Conservation (phyloP, 2,888 invertebrate species). For the Archips xylosteana region DNA sequence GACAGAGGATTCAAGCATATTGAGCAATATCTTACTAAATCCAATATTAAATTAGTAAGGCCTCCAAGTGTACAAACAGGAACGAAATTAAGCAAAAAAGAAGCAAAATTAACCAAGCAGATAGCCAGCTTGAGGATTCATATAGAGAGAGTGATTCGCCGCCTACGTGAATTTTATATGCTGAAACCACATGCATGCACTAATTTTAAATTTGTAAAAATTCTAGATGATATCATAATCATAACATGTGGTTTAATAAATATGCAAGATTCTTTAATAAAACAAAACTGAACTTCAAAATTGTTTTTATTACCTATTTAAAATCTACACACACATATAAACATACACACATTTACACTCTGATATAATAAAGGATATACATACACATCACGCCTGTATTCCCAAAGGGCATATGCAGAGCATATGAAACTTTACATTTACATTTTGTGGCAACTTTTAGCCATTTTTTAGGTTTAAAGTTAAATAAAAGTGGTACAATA, state of each 20-base stretch:
- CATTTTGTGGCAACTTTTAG: no score
- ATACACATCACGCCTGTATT: no score
- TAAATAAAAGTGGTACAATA: no score
- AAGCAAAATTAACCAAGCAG: constrained; percentile 46
- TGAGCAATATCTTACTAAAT: neutral
- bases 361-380: no score
- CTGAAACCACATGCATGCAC: constrained; percentile 47
- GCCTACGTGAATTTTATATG: constrained; percentile 46
- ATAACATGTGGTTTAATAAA: constrained; percentile 50
- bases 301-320: no score
- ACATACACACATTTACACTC: no score
- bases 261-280: no score
- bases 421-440: no score
- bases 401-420: no score
- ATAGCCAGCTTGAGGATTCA: constrained; percentile 49
- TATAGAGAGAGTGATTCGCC: constrained; percentile 46
- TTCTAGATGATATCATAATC: constrained; percentile 46
- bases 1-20: neutral
- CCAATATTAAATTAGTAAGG: neutral
- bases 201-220: constrained; percentile 8
- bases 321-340: no score
- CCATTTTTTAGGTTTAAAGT: no score
- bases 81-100: constrained; percentile 11
- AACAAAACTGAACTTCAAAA: no score
- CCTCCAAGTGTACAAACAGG: neutral